Percentiles rank a stretch among this genome's conserved stretches.
Conservation (phyloP, 2,797 vertebrate species). For the Acipenser transmontanus region DNA sequence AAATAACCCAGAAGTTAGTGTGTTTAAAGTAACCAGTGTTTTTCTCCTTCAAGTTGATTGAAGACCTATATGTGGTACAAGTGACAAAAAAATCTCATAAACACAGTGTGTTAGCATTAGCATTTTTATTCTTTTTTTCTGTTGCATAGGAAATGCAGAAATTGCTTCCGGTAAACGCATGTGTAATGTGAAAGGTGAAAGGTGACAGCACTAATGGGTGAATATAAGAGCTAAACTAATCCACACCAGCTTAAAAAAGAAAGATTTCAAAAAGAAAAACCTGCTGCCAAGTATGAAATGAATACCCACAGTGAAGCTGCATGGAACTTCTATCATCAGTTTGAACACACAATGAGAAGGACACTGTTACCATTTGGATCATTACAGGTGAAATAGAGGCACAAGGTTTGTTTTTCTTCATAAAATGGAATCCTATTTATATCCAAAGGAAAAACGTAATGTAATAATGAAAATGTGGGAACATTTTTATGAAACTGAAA, state of each 20-base stretch:
- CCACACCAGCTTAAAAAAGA: conserved; percentile 76
- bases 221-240: conserved; percentile 80
- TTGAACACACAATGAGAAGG: conserved; percentile 75
- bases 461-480: too few species aligned
- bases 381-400: conserved; percentile 77
- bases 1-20: too few species aligned
- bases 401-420: conserved; percentile 38
- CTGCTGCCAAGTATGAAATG: conserved; percentile 73
- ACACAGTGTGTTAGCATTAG: conserved; percentile 75
- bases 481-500: too few species aligned
- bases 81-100: conserved; percentile 34
- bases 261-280: conserved; percentile 30
- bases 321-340: conserved; percentile 55
- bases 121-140: conserved; percentile 87
- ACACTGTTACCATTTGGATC: conserved; percentile 76
- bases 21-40: too few species aligned
- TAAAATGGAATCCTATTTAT: not conserved
- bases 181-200: conserved; percentile 85
- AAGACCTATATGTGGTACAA: not conserved
- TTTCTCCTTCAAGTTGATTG: too few species aligned
- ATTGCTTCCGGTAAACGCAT: conserved; percentile 95
- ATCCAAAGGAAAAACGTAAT: not conserved
- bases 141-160: conserved; percentile 99
- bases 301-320: conserved; percentile 81
- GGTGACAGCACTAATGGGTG: conserved; percentile 85